phyloP scores from a whole-genome alignment of 2,888 invertebrate species.

The Pteria penguin region DNA sequence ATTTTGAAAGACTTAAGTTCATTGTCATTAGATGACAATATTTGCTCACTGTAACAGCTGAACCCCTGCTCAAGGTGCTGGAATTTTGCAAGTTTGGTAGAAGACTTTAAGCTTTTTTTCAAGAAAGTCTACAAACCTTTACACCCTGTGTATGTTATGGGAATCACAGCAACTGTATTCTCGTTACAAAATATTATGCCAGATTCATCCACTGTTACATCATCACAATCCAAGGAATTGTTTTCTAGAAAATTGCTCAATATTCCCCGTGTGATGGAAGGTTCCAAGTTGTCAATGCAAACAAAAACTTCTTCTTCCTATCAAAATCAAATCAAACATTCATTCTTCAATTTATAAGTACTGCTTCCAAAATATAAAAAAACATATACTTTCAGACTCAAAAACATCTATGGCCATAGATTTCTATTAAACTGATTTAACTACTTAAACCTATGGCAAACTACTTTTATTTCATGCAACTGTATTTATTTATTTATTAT shows the following conservation, averaged over 20 bases:
- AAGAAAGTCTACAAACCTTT: background rate
- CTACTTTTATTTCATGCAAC: no score
- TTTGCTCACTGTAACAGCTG: background rate
- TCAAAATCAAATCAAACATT: no score
- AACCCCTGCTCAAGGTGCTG: background rate
- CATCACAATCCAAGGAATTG: background rate
- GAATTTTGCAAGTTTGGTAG: background rate
- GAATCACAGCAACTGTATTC: constrained; percentile 2
- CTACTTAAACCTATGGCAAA: no score
- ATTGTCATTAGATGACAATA: background rate
- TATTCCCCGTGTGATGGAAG: background rate
- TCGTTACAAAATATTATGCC: constrained; percentile 12
- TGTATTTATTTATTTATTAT: no score
- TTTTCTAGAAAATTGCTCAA: constrained; percentile 7
- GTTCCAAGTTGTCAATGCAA: constrained; percentile 7
- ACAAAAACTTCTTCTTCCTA: background rate
- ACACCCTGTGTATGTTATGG: background rate
- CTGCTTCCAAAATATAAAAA: no score
- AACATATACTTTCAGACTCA: no score
- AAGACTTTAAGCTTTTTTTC: background rate
- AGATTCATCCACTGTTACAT: background rate
- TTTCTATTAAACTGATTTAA: no score
- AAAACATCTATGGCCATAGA: no score
- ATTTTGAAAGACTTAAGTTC: no score
- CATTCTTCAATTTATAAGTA: no score